Percentiles rank a stretch among this genome's conserved stretches.
These are phyloP conservation scores for Bombus confusus DNA, from an alignment of 1,140 invertebrate species.

Conservation along the genomic window DNA sequence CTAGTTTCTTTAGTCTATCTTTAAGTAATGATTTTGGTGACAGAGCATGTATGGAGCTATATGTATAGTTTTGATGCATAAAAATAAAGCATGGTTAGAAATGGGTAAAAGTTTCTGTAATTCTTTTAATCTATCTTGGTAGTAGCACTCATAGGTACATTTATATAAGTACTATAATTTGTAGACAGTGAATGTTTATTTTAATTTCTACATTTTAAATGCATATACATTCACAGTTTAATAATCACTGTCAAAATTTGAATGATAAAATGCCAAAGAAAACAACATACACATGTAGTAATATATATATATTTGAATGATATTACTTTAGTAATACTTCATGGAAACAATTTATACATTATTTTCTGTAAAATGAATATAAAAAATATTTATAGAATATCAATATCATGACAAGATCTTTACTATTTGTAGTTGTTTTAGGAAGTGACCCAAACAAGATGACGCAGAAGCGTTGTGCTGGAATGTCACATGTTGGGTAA, in stretches of 20 bases:
- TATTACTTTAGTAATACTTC: background rate
- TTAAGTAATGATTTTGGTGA: constrained; percentile 21
- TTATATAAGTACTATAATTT: too few species aligned
- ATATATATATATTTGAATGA: background rate
- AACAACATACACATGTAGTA: background rate
- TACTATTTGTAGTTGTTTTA: constrained; percentile 73
- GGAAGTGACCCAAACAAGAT: constrained; percentile 85
- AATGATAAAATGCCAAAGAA: too few species aligned
- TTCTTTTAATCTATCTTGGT: background rate
- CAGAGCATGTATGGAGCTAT: background rate
- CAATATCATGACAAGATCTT: constrained; percentile 4
- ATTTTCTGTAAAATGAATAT: background rate
- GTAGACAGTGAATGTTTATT: too few species aligned
- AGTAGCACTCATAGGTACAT: background rate
- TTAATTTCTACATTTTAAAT: too few species aligned
- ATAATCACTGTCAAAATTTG: background rate
- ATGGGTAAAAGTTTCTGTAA: background rate
- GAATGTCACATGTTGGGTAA: constrained; percentile 84
- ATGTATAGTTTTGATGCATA: background rate
- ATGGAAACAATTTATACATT: background rate
- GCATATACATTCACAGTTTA: background rate
- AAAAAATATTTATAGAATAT: background rate
- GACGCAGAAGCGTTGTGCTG: constrained; percentile 84
- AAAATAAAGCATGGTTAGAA: background rate
- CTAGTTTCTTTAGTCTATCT: background rate